Base-by-base conservation (phyloP, 2,888 invertebrate species). In the Pollenia angustigena region DNA sequence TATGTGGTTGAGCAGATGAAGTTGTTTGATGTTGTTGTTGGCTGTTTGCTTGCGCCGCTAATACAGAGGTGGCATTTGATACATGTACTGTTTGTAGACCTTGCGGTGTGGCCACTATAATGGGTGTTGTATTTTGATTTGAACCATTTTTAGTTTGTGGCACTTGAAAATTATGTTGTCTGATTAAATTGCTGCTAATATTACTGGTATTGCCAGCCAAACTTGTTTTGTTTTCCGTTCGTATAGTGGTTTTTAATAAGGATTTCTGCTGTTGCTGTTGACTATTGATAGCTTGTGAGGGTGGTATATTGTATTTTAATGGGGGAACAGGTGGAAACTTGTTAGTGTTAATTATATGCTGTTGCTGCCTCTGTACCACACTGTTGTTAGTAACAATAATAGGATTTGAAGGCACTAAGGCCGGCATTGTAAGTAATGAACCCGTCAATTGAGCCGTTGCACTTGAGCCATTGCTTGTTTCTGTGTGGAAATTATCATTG, bases 31-130 rank as follows among this genome's bases (percentile, higher is more conserved):
- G 84, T 18, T 89, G 88, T 6, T 87, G 46, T 60, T 85, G 69
- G 12, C 50, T 62, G 42, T 10, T 69, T 14, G 46, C 40, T 56
- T 76, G 81, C 14, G 89, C 72, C 2, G 86, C n/a, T 8, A 89
- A 75, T 4, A 89, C 87, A 4, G 90, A 88, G 10, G 89, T 89
- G 14, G 90, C 91, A 40, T 91, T 89, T 4, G 93, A 91, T 16
- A 93, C 91, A 87, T 93, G 93, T 1, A 93, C 93, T 1, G 93
- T 93, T 89, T 93, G 93, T 8, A 93, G 85, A 32, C 93, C 93
- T 44, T 89, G 90, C 2, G 93, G 91, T 14, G 93, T 93, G 11
- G 93, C 91, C 11, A 92, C 92, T 71, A 93, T 88, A 11, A 92
- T 92, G 4, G 92, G 92, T 1, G 92, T 92, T 88, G 89, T 89